phyloP scores from a whole-genome alignment of 2,113 vertebrate genomes.

The Elephantulus edwardii region DNA sequence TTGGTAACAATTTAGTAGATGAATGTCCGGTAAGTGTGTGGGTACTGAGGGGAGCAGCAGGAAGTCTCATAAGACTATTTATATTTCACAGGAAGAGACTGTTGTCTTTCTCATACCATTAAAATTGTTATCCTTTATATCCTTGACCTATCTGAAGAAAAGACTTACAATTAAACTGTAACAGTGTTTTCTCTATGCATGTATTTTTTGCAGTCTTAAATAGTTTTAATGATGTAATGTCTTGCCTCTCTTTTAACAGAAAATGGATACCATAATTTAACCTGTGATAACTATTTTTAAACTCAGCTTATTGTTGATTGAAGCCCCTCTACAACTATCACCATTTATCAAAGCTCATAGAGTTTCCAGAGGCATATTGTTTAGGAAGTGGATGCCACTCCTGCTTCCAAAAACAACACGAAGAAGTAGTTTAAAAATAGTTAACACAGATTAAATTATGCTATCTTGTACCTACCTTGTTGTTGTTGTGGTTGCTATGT shows the following conservation, averaged over 20 bases:
- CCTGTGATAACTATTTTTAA: constrained; percentile 8
- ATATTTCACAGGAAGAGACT: constrained; percentile 33
- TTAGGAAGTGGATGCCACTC: no score
- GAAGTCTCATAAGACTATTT: constrained; percentile 61
- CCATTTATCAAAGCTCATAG: no score
- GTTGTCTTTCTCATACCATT: constrained; percentile 50
- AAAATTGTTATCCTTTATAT: background rate
- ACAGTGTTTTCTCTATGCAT: background rate
- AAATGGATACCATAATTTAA: constrained; percentile 32
- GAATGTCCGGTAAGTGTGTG: constrained; percentile 60
- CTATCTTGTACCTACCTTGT: no score
- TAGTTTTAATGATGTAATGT: constrained; percentile 47
- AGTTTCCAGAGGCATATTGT: no score
- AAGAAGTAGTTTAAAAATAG: no score
- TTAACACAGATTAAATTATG: no score
- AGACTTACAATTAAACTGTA: constrained; percentile 20
- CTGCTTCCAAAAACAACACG: no score
- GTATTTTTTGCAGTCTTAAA: constrained; percentile 37
- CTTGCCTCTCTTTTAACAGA: constrained; percentile 42
- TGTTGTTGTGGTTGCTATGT: no score
- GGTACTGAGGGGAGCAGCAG: constrained; percentile 38
- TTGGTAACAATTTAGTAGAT: constrained; percentile 9
- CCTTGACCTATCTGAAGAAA: constrained; percentile 25
- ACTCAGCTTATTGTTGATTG: no score
- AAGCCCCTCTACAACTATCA: no score